Conservation (phyloP, 2,113 vertebrate genomes). For the Dicrurus megarhynchus region DNA sequence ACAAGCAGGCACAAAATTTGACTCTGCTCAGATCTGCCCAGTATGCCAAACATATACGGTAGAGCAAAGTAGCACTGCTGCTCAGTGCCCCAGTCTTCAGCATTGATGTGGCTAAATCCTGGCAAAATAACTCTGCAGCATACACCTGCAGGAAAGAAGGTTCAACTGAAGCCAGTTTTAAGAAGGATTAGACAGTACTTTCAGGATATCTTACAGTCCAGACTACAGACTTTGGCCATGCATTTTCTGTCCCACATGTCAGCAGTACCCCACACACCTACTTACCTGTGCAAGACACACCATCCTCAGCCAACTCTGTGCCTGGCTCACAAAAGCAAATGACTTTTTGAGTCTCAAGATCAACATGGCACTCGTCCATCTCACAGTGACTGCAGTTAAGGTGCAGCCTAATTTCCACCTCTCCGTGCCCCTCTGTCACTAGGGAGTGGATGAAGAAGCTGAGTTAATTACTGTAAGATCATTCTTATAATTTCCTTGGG, state of each 20-base stretch:
- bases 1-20: background rate
- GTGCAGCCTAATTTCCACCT: constrained; percentile 90
- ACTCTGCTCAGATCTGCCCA: background rate
- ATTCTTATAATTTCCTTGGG: background rate
- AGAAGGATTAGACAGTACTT: background rate
- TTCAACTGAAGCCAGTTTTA: background rate
- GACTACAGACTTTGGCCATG: background rate
- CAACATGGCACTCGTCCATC: constrained; percentile 86
- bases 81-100: background rate
- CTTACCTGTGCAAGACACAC: constrained; percentile 86
- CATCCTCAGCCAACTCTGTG: constrained; percentile 81
- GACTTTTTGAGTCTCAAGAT: constrained; percentile 74
- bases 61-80: background rate
- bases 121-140: background rate
- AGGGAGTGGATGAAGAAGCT: constrained; percentile 28
- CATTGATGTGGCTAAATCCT: background rate
- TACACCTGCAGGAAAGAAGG: background rate
- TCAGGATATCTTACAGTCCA: background rate
- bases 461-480: background rate
- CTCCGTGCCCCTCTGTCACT: constrained; percentile 93
- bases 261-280: background rate
- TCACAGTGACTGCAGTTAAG: constrained; percentile 97
- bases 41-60: background rate
- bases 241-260: background rate
- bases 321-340: constrained; percentile 90